These are phyloP conservation scores for Mohoua ochrocephala DNA, from an alignment of 2,113 vertebrate genomes.

Conservation along the genomic window DNA sequence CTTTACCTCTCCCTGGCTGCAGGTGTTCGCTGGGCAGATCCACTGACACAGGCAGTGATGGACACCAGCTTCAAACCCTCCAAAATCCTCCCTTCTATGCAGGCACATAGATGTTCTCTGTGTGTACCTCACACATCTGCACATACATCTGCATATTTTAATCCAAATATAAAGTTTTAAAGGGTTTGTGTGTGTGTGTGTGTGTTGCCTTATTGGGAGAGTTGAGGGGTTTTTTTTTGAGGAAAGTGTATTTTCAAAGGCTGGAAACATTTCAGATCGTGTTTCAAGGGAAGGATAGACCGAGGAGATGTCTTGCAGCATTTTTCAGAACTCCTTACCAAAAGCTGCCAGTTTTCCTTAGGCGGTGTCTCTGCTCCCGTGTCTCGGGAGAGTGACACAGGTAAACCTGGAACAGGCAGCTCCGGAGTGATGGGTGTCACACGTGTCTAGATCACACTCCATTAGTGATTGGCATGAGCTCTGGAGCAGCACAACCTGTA, in stretches of 20 bases:
- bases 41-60: rapidly evolving
- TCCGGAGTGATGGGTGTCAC: neutral
- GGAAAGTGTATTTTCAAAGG: neutral
- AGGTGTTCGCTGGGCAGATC: rapidly evolving
- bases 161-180: neutral
- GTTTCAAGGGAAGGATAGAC: neutral
- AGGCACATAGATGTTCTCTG: rapidly evolving
- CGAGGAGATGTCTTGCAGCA: neutral
- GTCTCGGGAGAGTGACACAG: neutral
- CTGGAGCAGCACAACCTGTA: constrained; percentile 6
- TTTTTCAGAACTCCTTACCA: neutral
- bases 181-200: neutral
- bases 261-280: neutral
- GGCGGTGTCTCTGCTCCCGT: neutral
- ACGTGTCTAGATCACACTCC: neutral
- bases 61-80: neutral
- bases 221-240: neutral
- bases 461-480: neutral
- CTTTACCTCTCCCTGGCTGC: neutral
- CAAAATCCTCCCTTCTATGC: neutral
- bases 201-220: neutral
- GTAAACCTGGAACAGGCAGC: neutral
- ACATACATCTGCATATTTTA: neutral
- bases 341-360: neutral
- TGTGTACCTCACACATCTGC: neutral